Evolutionary conservation across 35 echinoderm and acorn worm genomes (phyloP).

Genomic region (Ophioderma brevispina): DNA sequence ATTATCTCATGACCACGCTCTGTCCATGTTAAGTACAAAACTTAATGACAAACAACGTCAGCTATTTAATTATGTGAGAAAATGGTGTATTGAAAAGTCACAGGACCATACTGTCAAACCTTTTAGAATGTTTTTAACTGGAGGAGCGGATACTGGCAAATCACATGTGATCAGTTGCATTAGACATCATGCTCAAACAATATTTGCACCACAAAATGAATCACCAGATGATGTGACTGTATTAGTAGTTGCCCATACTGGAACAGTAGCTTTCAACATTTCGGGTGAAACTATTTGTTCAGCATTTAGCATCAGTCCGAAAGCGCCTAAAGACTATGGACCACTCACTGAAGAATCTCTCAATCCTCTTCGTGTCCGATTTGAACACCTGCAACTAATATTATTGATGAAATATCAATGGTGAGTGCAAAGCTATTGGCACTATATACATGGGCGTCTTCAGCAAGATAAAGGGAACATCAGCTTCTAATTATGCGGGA

Average conservation of each 20-base stretch:
- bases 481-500: conserved; percentile 11
- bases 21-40: conserved; percentile 3
- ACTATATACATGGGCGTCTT: conserved; percentile 26
- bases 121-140: conserved; percentile 57
- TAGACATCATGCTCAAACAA: neutral
- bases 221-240: neutral
- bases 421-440: conserved; percentile 20
- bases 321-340: conserved; percentile 30
- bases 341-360: conserved; percentile 22
- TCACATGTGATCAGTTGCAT: conserved; percentile 31
- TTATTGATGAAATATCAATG: conserved; percentile 18
- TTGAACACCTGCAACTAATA: neutral
- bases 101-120: conserved; percentile 28
- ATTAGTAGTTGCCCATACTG: conserved; percentile 32
- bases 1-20: neutral
- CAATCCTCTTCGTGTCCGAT: conserved; percentile 1
- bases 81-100: conserved; percentile 56
- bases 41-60: conserved; percentile 56
- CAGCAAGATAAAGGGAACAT: conserved; percentile 34
- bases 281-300: conserved; percentile 30
- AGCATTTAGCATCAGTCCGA: conserved; percentile 46
- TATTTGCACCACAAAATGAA: neutral
- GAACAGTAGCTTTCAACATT: conserved; percentile 48
- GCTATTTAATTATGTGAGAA: conserved; percentile 42
- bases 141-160: conserved; percentile 60